A percentile compares a stretch with the other conserved stretches of the same genome.
These are phyloP conservation scores for Montifringilla adamsi DNA, from an alignment of 2,113 vertebrate genomes.

Conservation along the genomic window DNA sequence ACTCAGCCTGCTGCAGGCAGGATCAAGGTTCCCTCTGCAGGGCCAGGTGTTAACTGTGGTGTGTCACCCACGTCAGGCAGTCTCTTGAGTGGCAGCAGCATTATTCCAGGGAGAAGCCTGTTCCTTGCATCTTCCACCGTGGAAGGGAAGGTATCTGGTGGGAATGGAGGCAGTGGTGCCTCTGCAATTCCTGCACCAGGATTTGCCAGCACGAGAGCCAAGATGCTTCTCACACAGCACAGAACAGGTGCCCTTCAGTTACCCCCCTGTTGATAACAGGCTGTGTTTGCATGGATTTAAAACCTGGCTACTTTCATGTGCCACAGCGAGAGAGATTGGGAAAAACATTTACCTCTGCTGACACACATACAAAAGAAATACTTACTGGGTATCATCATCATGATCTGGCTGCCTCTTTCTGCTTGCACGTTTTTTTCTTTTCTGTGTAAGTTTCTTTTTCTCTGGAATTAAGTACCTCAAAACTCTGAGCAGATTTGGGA, in stretches of 20 bases:
- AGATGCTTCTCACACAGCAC: rapidly evolving
- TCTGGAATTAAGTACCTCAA: neutral
- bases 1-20: neutral
- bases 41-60: neutral
- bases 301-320: neutral
- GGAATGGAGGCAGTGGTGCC: neutral
- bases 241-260: neutral
- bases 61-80: neutral
- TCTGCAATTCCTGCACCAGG: neutral
- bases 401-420: neutral
- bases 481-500: neutral
- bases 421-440: neutral
- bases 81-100: neutral
- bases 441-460: neutral
- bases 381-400: neutral
- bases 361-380: neutral
- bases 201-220: rapidly evolving
- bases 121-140: neutral
- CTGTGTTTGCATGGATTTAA: neutral
- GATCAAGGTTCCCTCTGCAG: conserved; percentile 21
- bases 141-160: neutral
- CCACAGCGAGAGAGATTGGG: neutral
- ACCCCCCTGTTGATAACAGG: neutral
- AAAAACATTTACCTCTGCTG: neutral
- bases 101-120: neutral